Evolutionary conservation across 2,888 invertebrate species (phyloP).

Genomic region (Andrena flavipes): DNA sequence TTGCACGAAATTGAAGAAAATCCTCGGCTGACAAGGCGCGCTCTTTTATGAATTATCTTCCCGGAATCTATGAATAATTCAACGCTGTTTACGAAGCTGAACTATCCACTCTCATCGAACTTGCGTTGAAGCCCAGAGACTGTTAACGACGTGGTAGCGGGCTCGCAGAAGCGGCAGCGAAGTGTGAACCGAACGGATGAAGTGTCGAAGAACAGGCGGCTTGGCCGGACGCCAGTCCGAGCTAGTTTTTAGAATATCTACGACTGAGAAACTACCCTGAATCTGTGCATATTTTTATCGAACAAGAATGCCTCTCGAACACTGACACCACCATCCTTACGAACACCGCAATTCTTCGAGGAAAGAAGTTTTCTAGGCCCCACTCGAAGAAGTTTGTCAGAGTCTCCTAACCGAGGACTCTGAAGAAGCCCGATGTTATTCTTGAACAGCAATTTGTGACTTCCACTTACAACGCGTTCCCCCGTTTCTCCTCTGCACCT

Average conservation of each 20-base stretch:
- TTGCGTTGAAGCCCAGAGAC: conserved; percentile 57
- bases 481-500: not conserved
- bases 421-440: conserved; percentile 4
- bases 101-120: conserved; percentile 62
- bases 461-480: not conserved
- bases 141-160: conserved; percentile 8
- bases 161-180: conserved; percentile 10
- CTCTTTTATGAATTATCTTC: conserved; percentile 74
- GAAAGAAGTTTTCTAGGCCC: conserved; percentile 26
- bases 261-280: conserved; percentile 62
- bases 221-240: conserved; percentile 32
- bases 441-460: conserved; percentile 5
- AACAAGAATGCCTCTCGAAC: conserved; percentile 8
- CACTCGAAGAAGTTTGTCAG: conserved; percentile 24
- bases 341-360: not conserved
- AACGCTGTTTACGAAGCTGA: conserved; percentile 70
- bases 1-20: not conserved
- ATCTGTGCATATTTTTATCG: conserved; percentile 2
- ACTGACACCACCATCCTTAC: conserved; percentile 9
- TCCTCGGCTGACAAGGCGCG: conserved; percentile 11
- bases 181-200: conserved; percentile 47
- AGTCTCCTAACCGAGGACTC: not conserved
- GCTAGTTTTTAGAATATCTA: conserved; percentile 76
- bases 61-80: conserved; percentile 73
- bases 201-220: conserved; percentile 68